Base-by-base conservation (phyloP, 2,113 vertebrate genomes). In the Chaetops frenatus region DNA sequence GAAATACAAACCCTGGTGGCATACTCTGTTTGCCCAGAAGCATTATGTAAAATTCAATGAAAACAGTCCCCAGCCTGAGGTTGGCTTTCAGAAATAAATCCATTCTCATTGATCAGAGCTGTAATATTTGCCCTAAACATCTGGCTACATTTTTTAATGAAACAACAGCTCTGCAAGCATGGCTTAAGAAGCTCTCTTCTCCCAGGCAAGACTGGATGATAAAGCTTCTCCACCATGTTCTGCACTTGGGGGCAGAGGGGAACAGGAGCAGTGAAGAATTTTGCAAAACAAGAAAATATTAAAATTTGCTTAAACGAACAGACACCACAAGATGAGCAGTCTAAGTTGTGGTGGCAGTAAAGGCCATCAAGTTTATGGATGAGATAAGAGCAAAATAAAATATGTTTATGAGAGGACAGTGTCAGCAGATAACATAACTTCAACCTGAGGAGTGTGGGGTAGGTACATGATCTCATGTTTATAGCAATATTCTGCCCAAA, bases 21-120 rank as follows among this genome's bases (percentile, higher is more conserved):
- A 72, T 6, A 20, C 3, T 21, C 21, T 27, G 11, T 74, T 88
- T 86, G 35, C 50, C 58, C 45, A 48, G 29, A 83, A 58, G 47
- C 35, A 51, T 81, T 60, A 87, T 7, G 21, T 54, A 91, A 84
- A 91, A 88, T 29, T 42, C 40, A 67, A 40, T 61, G 36, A 54
- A 67, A 95, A 90, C 40, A 87, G 87, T 48, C 70, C 14, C 54
- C 73, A 53, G 31, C 15, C 16, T 45, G 7, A 20, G 77, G 36
- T 4, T 73, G 47, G 44, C 54, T 94, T 95, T 60, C 28, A 88
- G 24, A 66, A 85, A 54, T 36, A 90, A 86, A 86, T 44, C 29
- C 44, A 36, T 61, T 70, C 54, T 79, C 66, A 65, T 44, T 83
- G 81, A 73, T 61, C 28, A 89, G 47, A 57, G 35, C 13, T 42